Evolutionary conservation across 2,113 vertebrate genomes (phyloP), one percentile per base, ranked within the genome.

Genomic region (Callaeas wilsoni): DNA sequence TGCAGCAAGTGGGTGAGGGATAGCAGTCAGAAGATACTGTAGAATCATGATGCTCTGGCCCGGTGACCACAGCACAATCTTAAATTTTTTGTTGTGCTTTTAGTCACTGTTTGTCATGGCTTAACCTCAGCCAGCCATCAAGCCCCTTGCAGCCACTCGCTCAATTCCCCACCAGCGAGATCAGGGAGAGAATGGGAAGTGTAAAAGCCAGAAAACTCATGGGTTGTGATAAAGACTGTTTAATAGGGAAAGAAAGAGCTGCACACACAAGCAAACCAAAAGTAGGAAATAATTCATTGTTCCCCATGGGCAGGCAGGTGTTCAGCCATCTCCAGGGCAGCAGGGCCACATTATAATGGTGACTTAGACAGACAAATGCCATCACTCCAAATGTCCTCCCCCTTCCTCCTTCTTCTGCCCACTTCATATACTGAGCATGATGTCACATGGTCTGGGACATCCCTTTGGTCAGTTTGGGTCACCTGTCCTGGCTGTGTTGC

Each of bases 61-160:
- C 67, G 35, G 12, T 10, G 4, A 57, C 57, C 55, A 25, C 59
- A 76, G 39, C 8, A 23, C 16, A 30, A 11, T 29, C 21, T 80
- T 70, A 35, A 80, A 46, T 4, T 4, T 26, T 55, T 62, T 82
- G 2, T 33, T 29, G 7, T 6, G 10, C 4, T 71, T 89, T 73
- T 77, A 79, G 35, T 63, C 30, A 65, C 26, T 18, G 37, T 1
- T 10, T 50, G 8, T 7, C 16, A 9, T 32, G 8, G 14, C 32
- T 67, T 59, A 42, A 59, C 44, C 33, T 35, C 53, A 59, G 22
- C 37, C 53, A 52, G 33, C 22, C 32, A 52, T 52, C 26, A 22
- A 59, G 44, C 6, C 6, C 7, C 13, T 50, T 1, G 0, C 53
- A 76, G 13, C 17, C 32, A 22, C 14, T 44, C 1, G 0, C 37